Evolutionary conservation across 2,113 vertebrate genomes (phyloP).

Genomic region (Sporophila hypoxantha): DNA sequence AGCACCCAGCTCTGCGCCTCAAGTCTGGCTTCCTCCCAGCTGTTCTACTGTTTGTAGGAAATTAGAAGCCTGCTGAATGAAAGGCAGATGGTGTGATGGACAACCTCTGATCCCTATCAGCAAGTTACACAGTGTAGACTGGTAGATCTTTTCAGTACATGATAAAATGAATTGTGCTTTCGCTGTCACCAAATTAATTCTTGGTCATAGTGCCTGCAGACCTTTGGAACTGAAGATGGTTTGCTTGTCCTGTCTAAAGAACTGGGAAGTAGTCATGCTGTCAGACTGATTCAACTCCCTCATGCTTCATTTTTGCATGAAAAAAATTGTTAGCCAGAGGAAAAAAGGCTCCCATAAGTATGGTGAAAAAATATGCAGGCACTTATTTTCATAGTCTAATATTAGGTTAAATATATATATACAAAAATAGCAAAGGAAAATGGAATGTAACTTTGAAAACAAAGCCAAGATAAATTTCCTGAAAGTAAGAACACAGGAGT

Average conservation of each 20-base stretch:
- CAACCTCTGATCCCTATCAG: slow-evolving; percentile 23
- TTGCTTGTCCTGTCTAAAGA: not conserved
- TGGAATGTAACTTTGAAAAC: not conserved
- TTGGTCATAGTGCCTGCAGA: not conserved
- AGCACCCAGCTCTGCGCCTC: not conserved
- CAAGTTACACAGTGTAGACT: not conserved
- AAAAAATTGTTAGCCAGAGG: not conserved
- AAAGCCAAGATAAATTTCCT: not conserved
- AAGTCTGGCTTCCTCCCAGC: slow-evolving; percentile 35
- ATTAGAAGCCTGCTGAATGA: slow-evolving; percentile 19
- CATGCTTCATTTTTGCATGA: not conserved
- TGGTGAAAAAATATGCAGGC: not conserved
- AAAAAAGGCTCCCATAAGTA: not conserved
- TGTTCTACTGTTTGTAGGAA: slow-evolving; percentile 13
- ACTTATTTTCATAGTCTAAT: not conserved
- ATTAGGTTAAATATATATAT: not conserved
- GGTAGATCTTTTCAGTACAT: slow-evolving; percentile 8
- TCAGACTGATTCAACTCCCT: not conserved
- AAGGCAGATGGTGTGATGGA: slow-evolving; percentile 45
- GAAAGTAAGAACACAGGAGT: not conserved
- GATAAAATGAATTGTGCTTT: slow-evolving; percentile 14
- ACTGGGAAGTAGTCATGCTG: not conserved
- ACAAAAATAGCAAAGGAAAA: not conserved
- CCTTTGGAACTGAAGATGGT: not conserved
- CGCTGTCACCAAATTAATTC: not conserved